Evolutionary conservation across 2,888 invertebrate genomes (phyloP).

Genomic region (Lasioglossum pauxillum): DNA sequence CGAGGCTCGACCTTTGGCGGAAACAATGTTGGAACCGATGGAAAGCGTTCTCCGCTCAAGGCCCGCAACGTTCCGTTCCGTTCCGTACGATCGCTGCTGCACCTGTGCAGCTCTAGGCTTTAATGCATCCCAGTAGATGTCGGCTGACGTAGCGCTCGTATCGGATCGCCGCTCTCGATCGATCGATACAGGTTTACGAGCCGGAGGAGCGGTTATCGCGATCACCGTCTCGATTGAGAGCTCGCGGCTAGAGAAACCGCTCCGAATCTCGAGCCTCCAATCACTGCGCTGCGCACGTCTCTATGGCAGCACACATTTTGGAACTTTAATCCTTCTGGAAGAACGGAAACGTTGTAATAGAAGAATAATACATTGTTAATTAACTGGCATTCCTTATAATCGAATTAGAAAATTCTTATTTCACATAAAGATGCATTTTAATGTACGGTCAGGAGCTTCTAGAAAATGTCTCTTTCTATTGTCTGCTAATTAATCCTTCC

Average conservation of each 20-base stretch:
- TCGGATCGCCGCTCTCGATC: conserved; percentile 1
- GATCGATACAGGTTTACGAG: conserved; percentile 14
- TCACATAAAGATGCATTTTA: no score
- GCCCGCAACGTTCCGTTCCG: conserved; percentile 39
- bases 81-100: conserved; percentile 20
- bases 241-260: not conserved
- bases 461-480: no score
- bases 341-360: no score
- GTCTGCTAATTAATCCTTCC: no score
- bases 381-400: no score
- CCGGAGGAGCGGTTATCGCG: not conserved
- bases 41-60: conserved; percentile 72
- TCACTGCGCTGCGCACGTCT: not conserved
- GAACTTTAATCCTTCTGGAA: no score
- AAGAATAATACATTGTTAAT: no score
- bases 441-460: no score
- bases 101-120: conserved; percentile 39
- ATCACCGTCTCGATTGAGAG: conserved; percentile 6
- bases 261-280: not conserved
- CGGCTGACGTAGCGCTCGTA: not conserved
- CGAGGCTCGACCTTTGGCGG: conserved; percentile 68
- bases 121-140: conserved; percentile 1
- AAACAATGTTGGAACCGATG: conserved; percentile 66
- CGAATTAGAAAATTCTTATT: no score
- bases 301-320: not conserved